A percentile compares a stretch with the other conserved stretches of the same genome.
These are phyloP conservation scores for Myrmecophaga tridactyla DNA, from an alignment of 2,113 vertebrate genomes.

Conservation along the genomic window DNA sequence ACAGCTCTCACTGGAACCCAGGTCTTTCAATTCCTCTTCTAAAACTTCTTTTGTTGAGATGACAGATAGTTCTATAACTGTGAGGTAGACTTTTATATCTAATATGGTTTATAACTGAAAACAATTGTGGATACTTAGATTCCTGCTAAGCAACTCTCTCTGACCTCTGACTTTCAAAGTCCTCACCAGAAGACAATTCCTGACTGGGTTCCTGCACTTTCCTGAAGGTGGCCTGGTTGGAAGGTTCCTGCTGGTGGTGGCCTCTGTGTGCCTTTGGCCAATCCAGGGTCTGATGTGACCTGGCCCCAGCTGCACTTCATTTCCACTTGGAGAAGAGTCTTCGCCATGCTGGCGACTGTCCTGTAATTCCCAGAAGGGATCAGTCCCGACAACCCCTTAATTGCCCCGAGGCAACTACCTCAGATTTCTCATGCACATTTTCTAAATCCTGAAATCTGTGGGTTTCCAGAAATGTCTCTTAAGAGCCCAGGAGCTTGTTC, in stretches of 20 bases:
- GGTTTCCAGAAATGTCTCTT: constrained; percentile 44
- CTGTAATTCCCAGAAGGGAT: neutral
- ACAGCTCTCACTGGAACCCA: neutral
- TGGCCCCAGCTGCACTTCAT: neutral
- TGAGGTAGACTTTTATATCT: neutral
- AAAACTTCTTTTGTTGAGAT: neutral
- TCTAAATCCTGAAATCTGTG: neutral
- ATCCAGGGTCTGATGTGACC: neutral
- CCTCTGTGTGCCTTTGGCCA: neutral
- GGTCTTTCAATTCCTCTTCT: neutral
- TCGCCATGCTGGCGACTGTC: accelerated
- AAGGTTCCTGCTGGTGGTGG: neutral
- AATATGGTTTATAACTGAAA: neutral
- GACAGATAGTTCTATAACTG: neutral
- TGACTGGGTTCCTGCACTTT: neutral
- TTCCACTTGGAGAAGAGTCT: neutral
- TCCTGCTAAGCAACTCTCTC: neutral
- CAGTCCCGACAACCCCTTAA: neutral
- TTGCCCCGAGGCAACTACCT: neutral
- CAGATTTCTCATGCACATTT: neutral
- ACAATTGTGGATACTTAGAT: neutral
- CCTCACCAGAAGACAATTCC: neutral
- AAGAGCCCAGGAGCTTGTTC: neutral
- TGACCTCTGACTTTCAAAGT: neutral
- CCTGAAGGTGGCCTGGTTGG: neutral